Base-by-base conservation (phyloP, 2,797 vertebrate genomes). In the Poeciliopsis turneri region DNA sequence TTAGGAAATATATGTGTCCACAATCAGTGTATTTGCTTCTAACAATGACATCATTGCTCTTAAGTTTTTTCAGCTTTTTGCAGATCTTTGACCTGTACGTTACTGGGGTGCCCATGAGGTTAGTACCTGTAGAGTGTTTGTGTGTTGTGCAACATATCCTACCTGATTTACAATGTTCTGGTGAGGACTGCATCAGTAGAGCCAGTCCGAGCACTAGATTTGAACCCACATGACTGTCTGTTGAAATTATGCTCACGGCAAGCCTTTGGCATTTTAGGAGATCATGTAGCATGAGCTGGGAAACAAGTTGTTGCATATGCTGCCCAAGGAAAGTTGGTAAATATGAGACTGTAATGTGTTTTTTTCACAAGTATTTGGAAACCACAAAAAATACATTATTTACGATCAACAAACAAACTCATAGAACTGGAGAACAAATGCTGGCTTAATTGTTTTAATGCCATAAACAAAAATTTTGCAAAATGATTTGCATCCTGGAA, bases 91-190 rank as follows among this genome's bases (percentile, higher is more conserved):
- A 45, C 16, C 2, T 6, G 30, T n/a, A 69, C 73, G 66, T 71
- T 46, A 11, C 30, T 10, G 4, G 5, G 33, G 2, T 18, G 43
- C 77, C 81, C 53, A 45, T 77, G 5, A 80, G 71, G 73, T 75
- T 76, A 76, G 73, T 89, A 91, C 79, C 92, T 93, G 88, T 82
- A 66, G 23, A 71, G 36, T 76, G 43, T 75, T 36, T 87, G 74
- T 74, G 77, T 82, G 77, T 82, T 82, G 82, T 55, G 75, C 59
- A 75, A 36, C 59, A 6, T 36, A 30, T 4, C n/a, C 57, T 36
- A 23, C 5, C 53, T 87, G 85, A 93, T 90, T 86, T 91, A 90
- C 82, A 59, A 74, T 79, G 79, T 43, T 82, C 87, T 90, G 90
- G 78, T 89, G 88, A 86, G 23, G 25, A 74, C 16, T 57, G 18